These are phyloP conservation scores for Mastacembelus armatus DNA, from an alignment of 2,797 vertebrate species.

Conservation along the genomic window DNA sequence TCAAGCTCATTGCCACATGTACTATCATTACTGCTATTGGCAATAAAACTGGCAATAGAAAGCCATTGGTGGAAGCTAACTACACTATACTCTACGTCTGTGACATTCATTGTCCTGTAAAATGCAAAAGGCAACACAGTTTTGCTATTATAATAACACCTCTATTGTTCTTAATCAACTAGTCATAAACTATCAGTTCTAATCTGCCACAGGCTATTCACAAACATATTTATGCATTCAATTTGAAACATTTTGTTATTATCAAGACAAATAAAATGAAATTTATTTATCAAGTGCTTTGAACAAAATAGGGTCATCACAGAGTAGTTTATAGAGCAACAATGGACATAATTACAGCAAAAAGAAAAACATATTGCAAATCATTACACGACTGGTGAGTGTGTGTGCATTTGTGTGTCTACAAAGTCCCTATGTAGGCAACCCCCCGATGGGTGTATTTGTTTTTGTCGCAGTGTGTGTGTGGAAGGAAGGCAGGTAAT, in stretches of 20 bases:
- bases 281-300: slow-evolving; percentile 69
- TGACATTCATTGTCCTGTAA: slow-evolving; percentile 78
- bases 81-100: slow-evolving; percentile 14
- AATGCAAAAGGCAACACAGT: slow-evolving; percentile 48
- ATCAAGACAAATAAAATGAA: slow-evolving; percentile 74
- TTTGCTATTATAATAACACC: slow-evolving; percentile 51
- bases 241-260: slow-evolving; percentile 59
- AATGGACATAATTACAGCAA: slow-evolving; percentile 67
- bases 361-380: slow-evolving; percentile 56
- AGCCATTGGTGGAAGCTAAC: slow-evolving; percentile 54
- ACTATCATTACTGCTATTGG: slow-evolving; percentile 62
- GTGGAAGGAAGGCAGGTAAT: slow-evolving; percentile 64
- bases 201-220: slow-evolving; percentile 56
- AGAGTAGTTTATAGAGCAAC: slow-evolving; percentile 56
- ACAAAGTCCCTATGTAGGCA: slow-evolving; percentile 58
- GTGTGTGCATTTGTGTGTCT: slow-evolving; percentile 39
- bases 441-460: slow-evolving; percentile 69
- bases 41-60: slow-evolving; percentile 66
- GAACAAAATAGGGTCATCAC: slow-evolving; percentile 67
- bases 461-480: slow-evolving; percentile 73
- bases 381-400: slow-evolving; percentile 33
- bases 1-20: slow-evolving; percentile 51
- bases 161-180: slow-evolving; percentile 66
- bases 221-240: slow-evolving; percentile 58
- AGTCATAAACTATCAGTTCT: slow-evolving; percentile 61